Evolutionary conservation across 2,113 vertebrate genomes (phyloP).

Genomic region (Cololabis saira): DNA sequence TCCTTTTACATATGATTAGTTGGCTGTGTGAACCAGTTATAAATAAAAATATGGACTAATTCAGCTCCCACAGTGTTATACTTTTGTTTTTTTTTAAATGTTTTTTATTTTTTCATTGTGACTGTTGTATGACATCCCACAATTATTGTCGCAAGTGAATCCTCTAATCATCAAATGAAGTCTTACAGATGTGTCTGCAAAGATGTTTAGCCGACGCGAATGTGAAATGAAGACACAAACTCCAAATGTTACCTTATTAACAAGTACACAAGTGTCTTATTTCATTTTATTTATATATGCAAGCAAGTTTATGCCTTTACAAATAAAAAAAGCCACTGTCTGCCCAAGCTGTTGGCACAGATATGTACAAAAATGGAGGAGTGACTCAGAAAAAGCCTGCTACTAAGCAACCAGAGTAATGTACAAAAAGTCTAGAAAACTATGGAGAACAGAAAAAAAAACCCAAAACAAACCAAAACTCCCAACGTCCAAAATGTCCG

Average conservation of each 20-base stretch:
- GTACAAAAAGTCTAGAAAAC: constrained; percentile 85
- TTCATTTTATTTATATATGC: constrained; percentile 88
- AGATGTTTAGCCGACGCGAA: neutral
- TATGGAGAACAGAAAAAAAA: constrained; percentile 77
- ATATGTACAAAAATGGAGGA: constrained; percentile 98
- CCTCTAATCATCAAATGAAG: neutral
- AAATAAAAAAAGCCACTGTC: constrained; percentile 96
- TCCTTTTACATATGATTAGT: no score
- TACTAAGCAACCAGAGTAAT: constrained; percentile 94
- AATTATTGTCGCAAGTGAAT: neutral
- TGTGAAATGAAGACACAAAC: constrained; percentile 63
- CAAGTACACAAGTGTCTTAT: constrained; percentile 97
- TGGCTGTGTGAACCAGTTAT: no score
- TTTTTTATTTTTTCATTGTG: no score
- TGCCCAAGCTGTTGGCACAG: constrained; percentile 95
- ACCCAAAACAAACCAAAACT: neutral
- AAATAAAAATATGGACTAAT: no score
- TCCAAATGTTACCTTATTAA: constrained; percentile 67
- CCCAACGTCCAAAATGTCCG: constrained; percentile 79
- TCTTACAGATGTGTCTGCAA: neutral
- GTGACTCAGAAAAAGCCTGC: constrained; percentile 86
- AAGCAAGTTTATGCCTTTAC: constrained; percentile 99
- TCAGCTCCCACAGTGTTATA: no score
- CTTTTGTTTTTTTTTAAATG: no score
- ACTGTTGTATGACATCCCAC: no score